Evolutionary conservation across 2,888 invertebrate genomes (phyloP), one percentile per base, ranked within the genome.

Genomic region (Carabus problematicus): DNA sequence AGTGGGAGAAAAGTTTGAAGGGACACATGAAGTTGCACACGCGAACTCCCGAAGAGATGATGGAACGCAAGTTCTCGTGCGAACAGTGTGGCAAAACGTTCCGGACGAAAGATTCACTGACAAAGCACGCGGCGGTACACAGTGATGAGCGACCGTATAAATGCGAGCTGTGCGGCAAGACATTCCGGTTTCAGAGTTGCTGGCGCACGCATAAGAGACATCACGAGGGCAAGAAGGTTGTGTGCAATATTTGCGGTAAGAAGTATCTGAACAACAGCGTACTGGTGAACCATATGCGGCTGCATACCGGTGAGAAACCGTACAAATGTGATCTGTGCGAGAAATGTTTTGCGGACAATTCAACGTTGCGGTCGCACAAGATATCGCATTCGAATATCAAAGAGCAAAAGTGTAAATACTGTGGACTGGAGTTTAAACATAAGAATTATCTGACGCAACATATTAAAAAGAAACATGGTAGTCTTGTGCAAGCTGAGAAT

Each of bases 121-220:
- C 54, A 14, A 70, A 60, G 39, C 72, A 72, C 49, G 45, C 47
- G 14, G 49, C 70, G 6, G 68, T 70, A 9, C 72, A 72, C 47
- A 64, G 68, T 8, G 72, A 70, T 39, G 71, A 67, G 7, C 58
- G 63, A 11, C 70, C 70, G 0, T 69, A 49, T 29, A 64, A 47
- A 18, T 72, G 72, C 45, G 70, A 70, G 19, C 56, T 72, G 4
- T 72, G 71, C 55, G 64, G 69, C 1, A 72, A 70, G 52, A 69
- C 64, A n/a, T 70, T 45, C 45, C 2, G 14, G 14, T 45, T 45
- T 45, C 45, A 11, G 7, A 45, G 45, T 45, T 45, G 45, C 7
- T 45, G 45, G 45, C 45, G 45, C 11, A 45, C 45, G 45, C 45
- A 45, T 6, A 12, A 45, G 7, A 1, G 14, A 45, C 45, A 45